These are phyloP conservation scores for Zaprionus capensis DNA, from an alignment of 1,140 invertebrate genomes.

Conservation along the genomic window DNA sequence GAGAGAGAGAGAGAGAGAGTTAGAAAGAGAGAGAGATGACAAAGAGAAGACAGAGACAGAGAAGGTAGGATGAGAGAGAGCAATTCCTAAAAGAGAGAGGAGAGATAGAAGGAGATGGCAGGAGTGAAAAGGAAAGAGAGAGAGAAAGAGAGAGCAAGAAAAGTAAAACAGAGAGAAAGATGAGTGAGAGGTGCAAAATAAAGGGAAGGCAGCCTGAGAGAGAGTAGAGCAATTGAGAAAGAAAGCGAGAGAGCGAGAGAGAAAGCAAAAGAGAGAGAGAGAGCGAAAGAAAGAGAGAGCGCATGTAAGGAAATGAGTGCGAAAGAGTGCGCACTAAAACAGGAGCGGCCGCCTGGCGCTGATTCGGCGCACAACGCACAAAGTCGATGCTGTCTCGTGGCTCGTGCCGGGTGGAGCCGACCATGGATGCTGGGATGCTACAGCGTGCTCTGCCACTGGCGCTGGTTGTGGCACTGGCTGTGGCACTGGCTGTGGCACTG, in stretches of 20 bases:
- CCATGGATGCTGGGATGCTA: background rate
- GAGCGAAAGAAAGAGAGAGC: background rate
- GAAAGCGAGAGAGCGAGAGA: conserved; percentile 1
- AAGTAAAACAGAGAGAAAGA: background rate
- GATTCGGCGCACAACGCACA: conserved; percentile 36
- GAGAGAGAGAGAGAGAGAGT: no score
- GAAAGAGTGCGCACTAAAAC: conserved; percentile 13
- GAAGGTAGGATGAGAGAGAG: no score
- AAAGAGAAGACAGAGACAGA: no score
- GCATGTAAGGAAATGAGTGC: background rate
- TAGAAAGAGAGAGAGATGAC: no score
- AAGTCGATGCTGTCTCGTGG: background rate
- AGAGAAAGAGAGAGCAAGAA: background rate
- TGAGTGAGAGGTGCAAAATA: background rate
- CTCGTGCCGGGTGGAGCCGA: background rate
- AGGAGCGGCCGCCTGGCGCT: conserved; percentile 15
- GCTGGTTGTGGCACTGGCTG: background rate
- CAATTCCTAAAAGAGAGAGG: background rate
- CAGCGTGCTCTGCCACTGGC: background rate
- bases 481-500: background rate
- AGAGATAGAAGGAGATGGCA: background rate
- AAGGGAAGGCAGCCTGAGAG: background rate
- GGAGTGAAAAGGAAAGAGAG: background rate
- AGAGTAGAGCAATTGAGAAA: no score
- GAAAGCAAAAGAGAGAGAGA: background rate